Evolutionary conservation across 2,888 invertebrate species (phyloP), one percentile per base, ranked within the genome.

Genomic region (Melanotus villosus): DNA sequence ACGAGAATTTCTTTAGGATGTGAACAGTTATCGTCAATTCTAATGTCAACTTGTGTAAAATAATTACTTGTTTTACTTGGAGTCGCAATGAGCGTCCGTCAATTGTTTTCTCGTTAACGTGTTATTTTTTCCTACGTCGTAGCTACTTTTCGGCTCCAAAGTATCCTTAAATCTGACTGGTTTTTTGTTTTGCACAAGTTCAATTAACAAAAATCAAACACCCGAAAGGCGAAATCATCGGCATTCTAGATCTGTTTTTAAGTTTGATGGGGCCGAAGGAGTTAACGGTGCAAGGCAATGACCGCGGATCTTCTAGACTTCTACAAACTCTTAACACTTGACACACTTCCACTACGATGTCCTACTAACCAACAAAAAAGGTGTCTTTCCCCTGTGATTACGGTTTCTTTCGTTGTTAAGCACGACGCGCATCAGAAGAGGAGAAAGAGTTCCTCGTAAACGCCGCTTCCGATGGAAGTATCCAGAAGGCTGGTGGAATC

Each of bases 301-400:
- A 65, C 65, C 65, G 58, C 58, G 41, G 34, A 16, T 16, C 47
- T 47, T 47, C 47, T 47, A 47, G 50, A 34, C 36, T 52, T 47
- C 47, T 32, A 21, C 52, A 18, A 26, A 30, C 26, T 50, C 50
- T 58, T 59, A 23, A 16, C 30, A 26, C 41, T 50, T 60, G 66
- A 60, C 66, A 59, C 32, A 66, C 66, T 66, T 66, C 32, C 52
- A 60, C 59, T 52, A 10, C 6, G 52, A 45, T 66, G 66, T 6
- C 60, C 66, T 14, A 66, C 66, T 66, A 66, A 60, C 66, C 66
- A 60, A 41, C 6, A 41, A 41, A 41, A 34, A 5, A 2, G 12
- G n/a, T n/a, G 26, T 18, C 14, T 41, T 1, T 16, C 41, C 6
- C 14, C 41, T 34, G 14, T 9, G 10, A 6, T 43, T 43, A 6